Base-by-base conservation (phyloP, 2,888 invertebrate genomes). In the Drosophila tanythrix region DNA sequence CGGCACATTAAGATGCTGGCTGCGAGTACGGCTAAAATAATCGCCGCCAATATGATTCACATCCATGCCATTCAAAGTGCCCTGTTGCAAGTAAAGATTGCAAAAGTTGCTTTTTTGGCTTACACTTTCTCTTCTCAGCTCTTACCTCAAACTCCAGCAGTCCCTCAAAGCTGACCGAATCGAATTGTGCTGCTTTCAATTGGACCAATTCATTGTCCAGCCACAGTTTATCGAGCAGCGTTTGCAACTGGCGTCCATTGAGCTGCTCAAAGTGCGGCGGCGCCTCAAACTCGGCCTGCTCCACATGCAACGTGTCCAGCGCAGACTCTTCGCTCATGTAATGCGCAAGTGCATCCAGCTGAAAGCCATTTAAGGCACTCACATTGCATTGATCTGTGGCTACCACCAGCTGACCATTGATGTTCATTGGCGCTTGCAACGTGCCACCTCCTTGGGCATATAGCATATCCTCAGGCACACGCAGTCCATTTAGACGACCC, bases 1-100 rank as follows among this genome's bases (percentile, higher is more conserved):
- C 55, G 91, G 89, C 13, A 93, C 92, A 7, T 88, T 80, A 38
- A 95, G 91, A 21, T 87, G 91, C 92, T 95, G 95, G 33, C 93
- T 83, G 63, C 91, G 92, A 6, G 94, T 92, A 82, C 93, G 94
- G 81, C 94, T 94, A 55, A 95, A 93, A 73, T 95, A 94, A 82
- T 94, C 94, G 21, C 93, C 82, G 25, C 92, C 90, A 50, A 95
- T 81, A 78, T 93, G 91, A 10, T 92, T 88, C 58, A 95, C 82
- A 76, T 94, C 90, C 15, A 94, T 91, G 33, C 93, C 93, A 79
- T 94, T 94, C 1, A 95, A 76, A 5, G 86, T 89, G 31, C 94
- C 94, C 94, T 95, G 66, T 68, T 46, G 56, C 48, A 70, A 40
- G 25, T 31, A 38, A 38, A 50, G 31, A 31, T 52, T 63, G 46